Evolutionary conservation across 1,140 invertebrate species (phyloP).

Genomic region (Akabosia matsudoensis): DNA sequence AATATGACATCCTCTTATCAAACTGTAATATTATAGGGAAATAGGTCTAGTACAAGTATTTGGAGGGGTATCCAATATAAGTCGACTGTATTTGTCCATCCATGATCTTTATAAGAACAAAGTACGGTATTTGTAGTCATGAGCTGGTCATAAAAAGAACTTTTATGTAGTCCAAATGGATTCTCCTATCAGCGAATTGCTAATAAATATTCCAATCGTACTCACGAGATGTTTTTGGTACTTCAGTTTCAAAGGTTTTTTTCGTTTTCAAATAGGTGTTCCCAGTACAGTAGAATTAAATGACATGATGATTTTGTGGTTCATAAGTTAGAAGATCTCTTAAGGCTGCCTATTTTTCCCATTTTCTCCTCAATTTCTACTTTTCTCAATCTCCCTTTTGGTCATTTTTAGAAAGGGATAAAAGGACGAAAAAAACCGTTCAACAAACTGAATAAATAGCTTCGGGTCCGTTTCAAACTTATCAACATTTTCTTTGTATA

Average conservation of each 20-base stretch:
- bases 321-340: neutral
- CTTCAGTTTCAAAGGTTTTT: conserved; percentile 3
- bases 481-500: no score
- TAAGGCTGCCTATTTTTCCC: neutral
- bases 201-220: conserved; percentile 22
- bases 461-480: no score
- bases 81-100: neutral
- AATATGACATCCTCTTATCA: no score
- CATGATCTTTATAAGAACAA: neutral
- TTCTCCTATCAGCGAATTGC: conserved; percentile 22
- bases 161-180: neutral
- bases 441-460: no score
- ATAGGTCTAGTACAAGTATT: no score
- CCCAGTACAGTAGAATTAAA: neutral
- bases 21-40: no score
- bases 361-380: neutral
- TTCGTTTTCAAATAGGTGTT: neutral
- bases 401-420: no score
- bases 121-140: conserved; percentile 12
- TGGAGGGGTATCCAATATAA: no score
- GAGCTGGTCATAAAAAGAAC: neutral
- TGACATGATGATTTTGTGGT: conserved; percentile 18
- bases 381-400: neutral
- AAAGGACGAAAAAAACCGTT: no score
- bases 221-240: neutral